Evolutionary conservation across 2,888 invertebrate genomes (phyloP).

Genomic region (Drosophila putrida): DNA sequence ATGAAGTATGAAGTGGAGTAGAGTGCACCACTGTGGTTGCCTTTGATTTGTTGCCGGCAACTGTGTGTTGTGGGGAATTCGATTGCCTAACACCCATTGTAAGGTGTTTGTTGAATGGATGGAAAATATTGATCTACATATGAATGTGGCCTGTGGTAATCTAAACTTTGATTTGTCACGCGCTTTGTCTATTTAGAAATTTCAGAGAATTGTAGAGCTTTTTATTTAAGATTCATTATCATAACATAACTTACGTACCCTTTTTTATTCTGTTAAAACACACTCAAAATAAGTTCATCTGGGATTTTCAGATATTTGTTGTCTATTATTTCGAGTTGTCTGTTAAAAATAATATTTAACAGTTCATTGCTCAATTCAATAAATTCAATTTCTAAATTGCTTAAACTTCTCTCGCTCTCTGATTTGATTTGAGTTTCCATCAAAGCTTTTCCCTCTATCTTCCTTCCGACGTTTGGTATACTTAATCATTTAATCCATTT

Average conservation of each 20-base stretch:
- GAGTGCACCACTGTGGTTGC: slow-evolving; percentile 12
- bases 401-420: background rate
- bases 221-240: background rate
- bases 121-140: slow-evolving; percentile 11
- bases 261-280: too few species aligned
- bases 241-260: too few species aligned
- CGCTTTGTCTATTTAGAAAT: slow-evolving; percentile 4
- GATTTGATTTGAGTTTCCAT: background rate
- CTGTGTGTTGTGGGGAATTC: slow-evolving; percentile 21
- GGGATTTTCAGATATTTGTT: too few species aligned
- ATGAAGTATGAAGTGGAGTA: slow-evolving; percentile 23
- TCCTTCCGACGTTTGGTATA: slow-evolving; percentile 4
- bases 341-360: background rate
- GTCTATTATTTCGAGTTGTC: too few species aligned
- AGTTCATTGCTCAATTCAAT: background rate
- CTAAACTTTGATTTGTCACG: slow-evolving; percentile 5
- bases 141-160: slow-evolving; percentile 1
- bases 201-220: background rate
- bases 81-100: slow-evolving; percentile 43
- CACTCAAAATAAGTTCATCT: too few species aligned
- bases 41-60: slow-evolving; percentile 45
- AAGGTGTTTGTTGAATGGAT: slow-evolving; percentile 1
- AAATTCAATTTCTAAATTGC: slow-evolving; percentile 1
- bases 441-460: background rate
- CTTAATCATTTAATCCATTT: slow-evolving; percentile 26